Evolutionary conservation across 2,797 vertebrate genomes (phyloP), one percentile per base, ranked within the genome.

Genomic region (Alouatta caraya): DNA sequence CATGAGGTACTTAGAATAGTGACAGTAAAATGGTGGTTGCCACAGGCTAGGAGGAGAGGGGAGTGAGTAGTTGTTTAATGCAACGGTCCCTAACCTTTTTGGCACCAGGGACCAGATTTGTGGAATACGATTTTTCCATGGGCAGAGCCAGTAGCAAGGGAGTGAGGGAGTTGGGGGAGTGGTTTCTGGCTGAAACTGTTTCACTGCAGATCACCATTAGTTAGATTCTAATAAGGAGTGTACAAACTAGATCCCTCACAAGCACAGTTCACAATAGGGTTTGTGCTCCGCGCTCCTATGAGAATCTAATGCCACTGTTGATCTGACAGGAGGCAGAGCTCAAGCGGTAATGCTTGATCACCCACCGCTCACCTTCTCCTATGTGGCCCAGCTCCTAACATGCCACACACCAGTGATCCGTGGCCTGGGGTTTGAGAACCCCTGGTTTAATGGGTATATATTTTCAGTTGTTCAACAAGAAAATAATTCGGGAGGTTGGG

Each of bases 121-220:
- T n/a, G 15, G 17, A n/a, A 4, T 7, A n/a, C 33, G n/a, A n/a
- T n/a, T 67, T n/a, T 67, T 67, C 33, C 33, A 67, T 1, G 4
- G 33, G 33, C 15, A 2, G 59, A 8, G 33, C 14, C 52, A 55
- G 8, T 22, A 1, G 52, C 0, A 0, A 21, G 52, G 52, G 21
- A n/a, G 61, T 67, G 7, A 8, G 33, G 61, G 0, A 67, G 33
- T n/a, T n/a, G 15, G 7, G 15, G 64, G 64, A n/a, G 64, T n/a
- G 64, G 64, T n/a, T 67, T 67, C 4, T 0, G 64, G 15, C n/a
- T n/a, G 33, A n/a, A 67, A 67, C 33, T n/a, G 64, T n/a, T 67
- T n/a, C 33, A 67, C 64, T 8, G 17, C 33, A n/a, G 64, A 67
- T 67, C 15, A 67, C 17, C 64, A 67, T 67, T 67, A 67, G 61